phyloP scores from a whole-genome alignment of 2,113 vertebrate species.

The Isurus oxyrinchus region DNA sequence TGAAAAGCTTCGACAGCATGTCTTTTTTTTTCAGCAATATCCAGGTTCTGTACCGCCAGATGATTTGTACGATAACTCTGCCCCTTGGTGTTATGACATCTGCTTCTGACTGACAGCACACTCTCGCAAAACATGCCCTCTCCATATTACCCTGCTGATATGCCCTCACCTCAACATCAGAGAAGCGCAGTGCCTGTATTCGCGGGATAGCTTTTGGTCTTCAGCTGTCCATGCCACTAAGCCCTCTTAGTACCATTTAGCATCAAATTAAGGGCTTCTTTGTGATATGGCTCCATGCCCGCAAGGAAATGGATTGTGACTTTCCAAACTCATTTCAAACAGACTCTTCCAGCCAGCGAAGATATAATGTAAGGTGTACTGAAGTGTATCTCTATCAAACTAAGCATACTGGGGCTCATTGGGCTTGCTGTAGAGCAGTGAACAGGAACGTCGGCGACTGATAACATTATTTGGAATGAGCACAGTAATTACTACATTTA shows the following conservation, averaged over 20 bases:
- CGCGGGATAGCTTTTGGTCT: not conserved
- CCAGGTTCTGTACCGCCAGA: too few relatives aligned
- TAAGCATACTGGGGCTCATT: not conserved
- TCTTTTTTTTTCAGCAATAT: not conserved
- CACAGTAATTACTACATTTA: not conserved
- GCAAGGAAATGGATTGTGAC: not conserved
- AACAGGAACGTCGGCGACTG: not conserved
- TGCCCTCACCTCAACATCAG: not conserved
- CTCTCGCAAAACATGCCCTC: not conserved
- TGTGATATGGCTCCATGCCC: not conserved
- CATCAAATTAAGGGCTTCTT: not conserved
- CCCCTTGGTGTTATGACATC: not conserved
- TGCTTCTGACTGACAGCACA: not conserved
- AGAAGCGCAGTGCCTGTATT: not conserved
- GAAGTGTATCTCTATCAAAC: slow-evolving; percentile 17
- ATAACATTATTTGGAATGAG: slow-evolving; percentile 11
- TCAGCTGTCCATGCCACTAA: not conserved
- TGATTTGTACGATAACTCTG: not conserved
- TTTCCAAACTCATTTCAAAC: slow-evolving; percentile 11
- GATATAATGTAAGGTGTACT: not conserved
- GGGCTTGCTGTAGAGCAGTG: not conserved
- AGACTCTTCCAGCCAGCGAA: not conserved
- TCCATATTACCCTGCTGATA: not conserved
- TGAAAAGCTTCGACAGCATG: not conserved
- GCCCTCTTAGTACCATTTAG: not conserved